These are phyloP conservation scores for Emmelina monodactyla DNA, from an alignment of 2,888 invertebrate genomes.

Conservation along the genomic window DNA sequence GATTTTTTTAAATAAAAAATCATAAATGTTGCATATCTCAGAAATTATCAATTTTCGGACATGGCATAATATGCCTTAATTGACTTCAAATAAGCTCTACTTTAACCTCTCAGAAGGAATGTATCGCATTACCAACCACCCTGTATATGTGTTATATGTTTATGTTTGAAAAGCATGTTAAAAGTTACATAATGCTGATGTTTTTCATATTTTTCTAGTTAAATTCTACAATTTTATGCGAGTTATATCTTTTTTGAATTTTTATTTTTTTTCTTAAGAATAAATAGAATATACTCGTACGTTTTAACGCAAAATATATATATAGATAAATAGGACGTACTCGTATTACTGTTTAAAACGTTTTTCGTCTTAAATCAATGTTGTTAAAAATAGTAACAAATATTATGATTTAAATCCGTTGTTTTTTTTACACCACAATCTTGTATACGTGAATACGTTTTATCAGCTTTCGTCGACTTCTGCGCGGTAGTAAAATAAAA, in stretches of 20 bases:
- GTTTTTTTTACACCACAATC: slow-evolving; percentile 1
- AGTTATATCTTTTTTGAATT: background rate
- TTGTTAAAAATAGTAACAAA: slow-evolving; percentile 1
- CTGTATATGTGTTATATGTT: no score
- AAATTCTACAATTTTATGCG: slow-evolving; percentile 2
- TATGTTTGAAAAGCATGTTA: slow-evolving; percentile 5
- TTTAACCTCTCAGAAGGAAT: no score
- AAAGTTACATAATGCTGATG: slow-evolving; percentile 1
- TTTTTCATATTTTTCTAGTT: slow-evolving; percentile 4
- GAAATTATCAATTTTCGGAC: no score
- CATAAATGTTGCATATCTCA: no score
- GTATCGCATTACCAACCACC: no score
- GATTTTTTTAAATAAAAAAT: no score
- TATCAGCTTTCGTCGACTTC: slow-evolving; percentile 18
- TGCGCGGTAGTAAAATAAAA: slow-evolving; percentile 2
- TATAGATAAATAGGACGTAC: background rate
- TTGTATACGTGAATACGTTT: slow-evolving; percentile 4
- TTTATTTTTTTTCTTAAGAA: slow-evolving; percentile 3
- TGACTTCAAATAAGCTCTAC: no score
- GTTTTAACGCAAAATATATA: slow-evolving; percentile 5
- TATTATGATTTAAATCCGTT: slow-evolving; percentile 1
- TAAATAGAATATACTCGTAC: background rate
- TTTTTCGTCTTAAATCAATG: background rate
- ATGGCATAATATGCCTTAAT: no score
- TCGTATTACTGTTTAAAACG: background rate